A percentile compares a stretch with the other conserved stretches of the same genome.
phyloP scores from a whole-genome alignment of 2,888 invertebrate species.

The Hydriomena furcata region DNA sequence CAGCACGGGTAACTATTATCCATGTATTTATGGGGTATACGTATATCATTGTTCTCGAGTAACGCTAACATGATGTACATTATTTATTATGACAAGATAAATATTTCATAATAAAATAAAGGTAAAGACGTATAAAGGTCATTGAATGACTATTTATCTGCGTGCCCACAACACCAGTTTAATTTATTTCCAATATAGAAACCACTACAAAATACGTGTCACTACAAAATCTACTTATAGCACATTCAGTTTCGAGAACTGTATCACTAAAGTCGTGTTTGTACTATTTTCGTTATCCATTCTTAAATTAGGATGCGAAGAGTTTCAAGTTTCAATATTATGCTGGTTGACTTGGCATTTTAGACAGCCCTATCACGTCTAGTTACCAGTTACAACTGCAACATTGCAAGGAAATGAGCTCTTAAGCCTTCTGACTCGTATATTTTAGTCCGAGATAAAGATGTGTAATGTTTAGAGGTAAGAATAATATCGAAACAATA shows the following conservation, averaged over 20 bases:
- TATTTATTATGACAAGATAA: no score
- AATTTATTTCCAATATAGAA: background rate
- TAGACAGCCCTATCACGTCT: slow-evolving; percentile 19
- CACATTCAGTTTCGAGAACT: slow-evolving; percentile 12
- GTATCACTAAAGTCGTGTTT: slow-evolving; percentile 21
- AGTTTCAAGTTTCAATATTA: no score
- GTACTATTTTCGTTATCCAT: slow-evolving; percentile 23
- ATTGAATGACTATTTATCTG: slow-evolving; percentile 1
- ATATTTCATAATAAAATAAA: slow-evolving; percentile 13
- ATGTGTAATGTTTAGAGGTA: slow-evolving; percentile 4
- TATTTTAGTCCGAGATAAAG: background rate
- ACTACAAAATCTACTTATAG: slow-evolving; percentile 25
- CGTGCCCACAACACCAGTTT: background rate
- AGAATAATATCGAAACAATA: slow-evolving; percentile 4
- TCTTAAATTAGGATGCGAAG: slow-evolving; percentile 21
- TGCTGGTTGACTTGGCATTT: background rate
- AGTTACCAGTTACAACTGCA: slow-evolving; percentile 7
- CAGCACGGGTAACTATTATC: no score
- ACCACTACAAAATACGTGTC: background rate
- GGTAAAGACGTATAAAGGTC: slow-evolving; percentile 9
- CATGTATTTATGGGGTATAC: background rate
- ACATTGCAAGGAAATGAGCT: slow-evolving; percentile 12
- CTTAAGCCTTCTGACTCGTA: slow-evolving; percentile 10
- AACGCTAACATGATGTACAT: background rate
- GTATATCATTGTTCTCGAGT: background rate